A percentile compares a stretch with the other conserved stretches of the same genome.
Evolutionary conservation across 30 jellyfish, hydroid and myxozoan species (phyloP).

Genomic region (Rhopilema esculentum): DNA sequence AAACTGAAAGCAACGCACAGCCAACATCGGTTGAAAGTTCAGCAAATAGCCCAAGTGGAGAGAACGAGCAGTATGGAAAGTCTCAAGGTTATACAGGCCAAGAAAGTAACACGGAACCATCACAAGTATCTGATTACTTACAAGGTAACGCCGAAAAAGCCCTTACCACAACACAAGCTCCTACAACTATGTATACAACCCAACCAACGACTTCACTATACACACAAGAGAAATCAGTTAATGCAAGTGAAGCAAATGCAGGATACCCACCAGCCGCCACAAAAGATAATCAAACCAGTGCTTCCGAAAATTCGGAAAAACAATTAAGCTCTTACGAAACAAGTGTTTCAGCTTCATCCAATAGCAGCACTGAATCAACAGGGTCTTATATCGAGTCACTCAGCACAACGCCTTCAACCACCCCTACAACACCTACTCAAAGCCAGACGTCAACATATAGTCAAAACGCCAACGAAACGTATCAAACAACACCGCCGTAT

Average conservation of each 20-base stretch:
- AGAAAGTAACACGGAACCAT: no score
- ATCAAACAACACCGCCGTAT: not conserved
- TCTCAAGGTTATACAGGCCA: not conserved
- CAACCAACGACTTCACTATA: not conserved
- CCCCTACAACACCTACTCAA: not conserved
- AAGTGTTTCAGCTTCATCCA: no score
- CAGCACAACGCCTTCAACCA: not conserved
- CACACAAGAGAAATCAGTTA: not conserved
- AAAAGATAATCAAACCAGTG: no score
- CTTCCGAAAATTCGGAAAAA: no score
- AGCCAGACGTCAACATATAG: not conserved
- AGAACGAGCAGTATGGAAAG: not conserved
- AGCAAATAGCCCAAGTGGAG: not conserved
- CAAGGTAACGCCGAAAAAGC: not conserved
- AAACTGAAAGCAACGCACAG: not conserved
- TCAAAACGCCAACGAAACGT: not conserved
- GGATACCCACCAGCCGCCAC: no score
- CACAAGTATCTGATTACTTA: no score
- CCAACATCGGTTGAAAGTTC: not conserved
- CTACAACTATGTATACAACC: constrained; percentile 12
- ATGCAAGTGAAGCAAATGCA: not conserved
- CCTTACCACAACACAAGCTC: constrained; percentile 1
- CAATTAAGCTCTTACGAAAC: no score
- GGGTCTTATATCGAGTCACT: not conserved
- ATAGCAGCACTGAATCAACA: not conserved